Base-by-base conservation (phyloP, 2,797 vertebrate species). In the Forpus xanthops region DNA sequence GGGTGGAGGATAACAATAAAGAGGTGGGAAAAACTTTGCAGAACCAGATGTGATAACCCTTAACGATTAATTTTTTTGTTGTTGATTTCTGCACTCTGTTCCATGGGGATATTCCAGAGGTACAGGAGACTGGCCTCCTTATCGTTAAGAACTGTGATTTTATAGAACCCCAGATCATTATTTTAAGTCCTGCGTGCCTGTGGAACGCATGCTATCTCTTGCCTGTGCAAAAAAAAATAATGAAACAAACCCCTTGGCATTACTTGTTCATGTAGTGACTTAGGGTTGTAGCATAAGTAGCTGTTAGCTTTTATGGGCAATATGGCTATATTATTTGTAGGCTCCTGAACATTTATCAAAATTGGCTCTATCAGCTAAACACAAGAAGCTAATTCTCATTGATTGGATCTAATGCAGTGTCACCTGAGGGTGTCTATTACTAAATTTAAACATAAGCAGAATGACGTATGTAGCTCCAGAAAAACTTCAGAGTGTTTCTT, bases 341-440 rank as follows among this genome's bases (percentile, higher is more conserved):
- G 45, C 87, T 10, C 60, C 68, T 3, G 5, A 91, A 41, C 27
- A 15, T 68, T 82, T 92, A 37, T 64, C 74, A 84, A 78, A 89
- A 76, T 89, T 53, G 20, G 1, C 23, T 87, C 49, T 44, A 81
- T 87, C 49, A 74, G 15, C 27, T 83, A 56, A 84, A 81, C 75
- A 56, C 45, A 87, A 89, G 58, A 87, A 91, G 49, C 47, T 94
- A 81, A 85, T 96, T 94, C 74, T 88, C 89, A 93, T 64, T 79
- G 87, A 85, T 55, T 87, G 35, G 53, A 30, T 91, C 95, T 93
- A 89, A 60, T 94, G 64, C 55, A 47, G 18, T 27, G 78, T 88
- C 85, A 94, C 76, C 87, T 91, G 84, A 45, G 95, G 47, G 53
- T 90, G 72, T 84, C 81, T 93, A 66, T 74, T 81, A n/a, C 72